Percentiles rank a stretch among this genome's conserved stretches.
Evolutionary conservation across 2,888 invertebrate genomes (phyloP).

Genomic region (Pterostichus niger): DNA sequence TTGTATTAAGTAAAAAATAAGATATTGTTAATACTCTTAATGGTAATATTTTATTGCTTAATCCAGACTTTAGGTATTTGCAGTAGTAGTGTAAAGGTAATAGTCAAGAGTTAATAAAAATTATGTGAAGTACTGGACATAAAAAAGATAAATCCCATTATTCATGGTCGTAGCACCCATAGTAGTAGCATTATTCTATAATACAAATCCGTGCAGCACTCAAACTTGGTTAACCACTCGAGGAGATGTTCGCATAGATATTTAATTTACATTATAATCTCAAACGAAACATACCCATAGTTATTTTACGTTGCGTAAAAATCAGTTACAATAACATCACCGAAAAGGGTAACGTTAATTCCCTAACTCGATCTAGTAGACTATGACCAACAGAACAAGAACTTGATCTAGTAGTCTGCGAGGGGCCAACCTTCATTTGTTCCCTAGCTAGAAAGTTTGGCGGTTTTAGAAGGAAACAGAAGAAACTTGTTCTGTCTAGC

Average conservation of each 20-base stretch:
- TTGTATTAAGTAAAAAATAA: too few species aligned
- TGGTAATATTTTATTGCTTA: conserved; percentile 8
- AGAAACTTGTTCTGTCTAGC: not conserved
- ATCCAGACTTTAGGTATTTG: not conserved
- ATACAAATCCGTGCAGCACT: conserved; percentile 23
- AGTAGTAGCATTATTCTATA: not conserved
- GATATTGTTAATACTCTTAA: too few species aligned
- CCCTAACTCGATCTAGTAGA: conserved; percentile 19
- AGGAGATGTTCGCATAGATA: conserved; percentile 33
- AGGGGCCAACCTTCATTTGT: too few species aligned
- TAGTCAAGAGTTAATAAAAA: conserved; percentile 25
- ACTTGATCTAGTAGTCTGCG: conserved; percentile 8
- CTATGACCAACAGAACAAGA: not conserved
- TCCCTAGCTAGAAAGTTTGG: not conserved
- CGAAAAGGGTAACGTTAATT: conserved; percentile 18
- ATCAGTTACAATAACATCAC: conserved; percentile 55
- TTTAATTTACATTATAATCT: conserved; percentile 58
- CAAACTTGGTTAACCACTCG: conserved; percentile 48
- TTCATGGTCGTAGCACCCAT: conserved; percentile 8
- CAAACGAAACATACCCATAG: not conserved
- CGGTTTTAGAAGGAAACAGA: conserved; percentile 27
- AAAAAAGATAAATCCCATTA: conserved; percentile 28
- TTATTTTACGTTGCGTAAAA: conserved; percentile 57
- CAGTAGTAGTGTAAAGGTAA: too few species aligned
- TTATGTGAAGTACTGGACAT: not conserved